Base-by-base conservation (phyloP, 2,888 invertebrate genomes). In the Malachius bipustulatus region DNA sequence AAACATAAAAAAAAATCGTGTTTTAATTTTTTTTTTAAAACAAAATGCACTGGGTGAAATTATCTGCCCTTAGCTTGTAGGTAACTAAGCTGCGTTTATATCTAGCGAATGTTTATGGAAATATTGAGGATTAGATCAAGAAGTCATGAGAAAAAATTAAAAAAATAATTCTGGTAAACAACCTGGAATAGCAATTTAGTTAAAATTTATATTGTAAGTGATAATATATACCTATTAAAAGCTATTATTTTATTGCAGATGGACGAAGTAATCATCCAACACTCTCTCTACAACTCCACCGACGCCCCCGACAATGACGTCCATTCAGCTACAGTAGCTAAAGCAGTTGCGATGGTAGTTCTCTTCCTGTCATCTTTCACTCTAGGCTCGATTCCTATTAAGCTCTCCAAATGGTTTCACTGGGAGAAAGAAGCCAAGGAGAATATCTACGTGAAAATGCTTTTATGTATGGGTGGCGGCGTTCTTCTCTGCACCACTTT, bases 401-500 rank as follows among this genome's bases (percentile, higher is more conserved):
- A 79, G 48, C 59, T 89, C 38, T 72, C 78, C 26, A 73, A 64
- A 48, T 73, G 69, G 57, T 70, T 81, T 46, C 68, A 72, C 19
- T 77, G 77, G 76, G 56, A 71, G 34, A 62, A 64, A 8, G 65
- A 68, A 12, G 66, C 68, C 1, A 65, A 66, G 39, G 59, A 69
- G 19, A 62, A 71, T 51, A 65, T 64, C 46, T 58, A 63, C 3
- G 71, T 69, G 4, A 69, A 77, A 11, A 59, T 83, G 14, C 63
- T 87, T 13, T 77, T 82, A n/a, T 56, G 58, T 32, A 79, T 85
- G 45, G 87, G 85, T 10, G 87, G 85, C n/a, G 87, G 87, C 6
- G 85, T 87, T 1, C 63, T 88, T 11, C 62, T 88, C 26, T 77
- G 79, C 42, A 87, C 87, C 2, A 84, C 84, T 3, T 84, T 88